Conservation (phyloP, 1,140 invertebrate genomes). For the Venturia canescens region DNA sequence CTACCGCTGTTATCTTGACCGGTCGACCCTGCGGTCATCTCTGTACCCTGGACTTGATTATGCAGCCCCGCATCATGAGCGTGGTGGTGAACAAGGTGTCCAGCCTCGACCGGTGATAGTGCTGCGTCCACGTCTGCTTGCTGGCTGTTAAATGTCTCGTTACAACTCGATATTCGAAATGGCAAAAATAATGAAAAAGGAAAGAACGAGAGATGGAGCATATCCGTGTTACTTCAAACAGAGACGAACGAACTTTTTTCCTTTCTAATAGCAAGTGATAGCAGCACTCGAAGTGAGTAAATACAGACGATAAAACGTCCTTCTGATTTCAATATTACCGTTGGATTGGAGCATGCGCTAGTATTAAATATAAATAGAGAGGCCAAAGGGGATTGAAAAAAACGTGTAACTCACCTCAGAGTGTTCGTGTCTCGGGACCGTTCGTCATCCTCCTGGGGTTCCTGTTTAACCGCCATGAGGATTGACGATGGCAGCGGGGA, state of each 20-base stretch:
- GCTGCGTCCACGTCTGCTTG: constrained; percentile 59
- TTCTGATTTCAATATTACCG: too few relatives aligned
- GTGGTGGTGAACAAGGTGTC: constrained; percentile 51
- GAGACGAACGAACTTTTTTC: background rate
- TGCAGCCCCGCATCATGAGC: constrained; percentile 40
- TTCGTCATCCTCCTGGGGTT: constrained; percentile 73
- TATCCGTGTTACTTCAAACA: background rate
- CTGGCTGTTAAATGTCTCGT: constrained; percentile 60
- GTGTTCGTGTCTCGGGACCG: constrained; percentile 60
- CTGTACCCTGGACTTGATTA: constrained; percentile 58
- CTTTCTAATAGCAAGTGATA: too few relatives aligned
- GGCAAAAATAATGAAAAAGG: background rate
- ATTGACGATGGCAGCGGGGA: constrained; percentile 64
- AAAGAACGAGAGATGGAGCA: background rate
- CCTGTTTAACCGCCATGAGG: constrained; percentile 75
- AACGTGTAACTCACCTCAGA: constrained; percentile 58
- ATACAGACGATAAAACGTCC: too few relatives aligned
- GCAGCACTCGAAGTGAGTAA: too few relatives aligned
- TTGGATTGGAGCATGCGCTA: background rate
- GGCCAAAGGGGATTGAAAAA: background rate
- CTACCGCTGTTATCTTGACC: constrained; percentile 57
- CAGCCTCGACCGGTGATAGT: constrained; percentile 54
- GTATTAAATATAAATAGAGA: background rate
- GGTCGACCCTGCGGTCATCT: constrained; percentile 50
- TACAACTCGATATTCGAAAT: constrained; percentile 51